Evolutionary conservation across 2,113 vertebrate species (phyloP).

Genomic region (Panurus biarmicus): DNA sequence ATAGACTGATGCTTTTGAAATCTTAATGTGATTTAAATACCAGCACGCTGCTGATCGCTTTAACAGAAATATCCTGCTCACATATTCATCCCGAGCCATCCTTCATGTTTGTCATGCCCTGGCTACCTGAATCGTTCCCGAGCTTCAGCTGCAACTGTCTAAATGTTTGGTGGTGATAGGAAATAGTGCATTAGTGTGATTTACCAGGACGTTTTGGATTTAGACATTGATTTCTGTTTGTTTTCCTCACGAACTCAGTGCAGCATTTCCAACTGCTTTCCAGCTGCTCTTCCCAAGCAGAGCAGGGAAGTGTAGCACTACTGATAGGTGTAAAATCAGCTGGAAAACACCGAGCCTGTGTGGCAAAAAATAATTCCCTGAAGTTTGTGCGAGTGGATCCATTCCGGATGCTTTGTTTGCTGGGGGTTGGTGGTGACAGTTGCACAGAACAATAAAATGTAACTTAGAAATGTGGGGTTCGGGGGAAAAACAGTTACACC

Average conservation of each 20-base stretch:
- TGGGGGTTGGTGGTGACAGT: neutral
- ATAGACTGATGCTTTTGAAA: conserved; percentile 19
- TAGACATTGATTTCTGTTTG: conserved; percentile 25
- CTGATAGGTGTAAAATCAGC: neutral
- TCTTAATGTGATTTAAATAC: conserved; percentile 34
- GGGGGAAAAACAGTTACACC: neutral
- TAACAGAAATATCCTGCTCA: conserved; percentile 13
- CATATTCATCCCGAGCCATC: neutral
- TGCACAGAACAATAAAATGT: neutral
- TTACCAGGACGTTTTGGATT: neutral
- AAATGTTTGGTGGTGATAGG: neutral
- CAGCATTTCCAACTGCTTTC: neutral
- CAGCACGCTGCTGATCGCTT: neutral
- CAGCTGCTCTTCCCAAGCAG: neutral
- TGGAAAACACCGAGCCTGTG: accelerated
- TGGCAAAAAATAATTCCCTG: neutral
- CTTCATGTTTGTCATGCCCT: neutral
- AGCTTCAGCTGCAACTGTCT: neutral
- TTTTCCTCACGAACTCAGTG: neutral
- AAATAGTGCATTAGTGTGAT: neutral
- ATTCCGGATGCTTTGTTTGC: neutral
- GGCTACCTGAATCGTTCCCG: neutral
- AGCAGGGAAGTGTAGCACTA: neutral
- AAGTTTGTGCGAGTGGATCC: neutral
- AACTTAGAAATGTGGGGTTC: neutral